Percentiles rank a stretch among this genome's conserved stretches.
Conservation (phyloP, 2,797 vertebrate species). For the Anableps anableps region DNA sequence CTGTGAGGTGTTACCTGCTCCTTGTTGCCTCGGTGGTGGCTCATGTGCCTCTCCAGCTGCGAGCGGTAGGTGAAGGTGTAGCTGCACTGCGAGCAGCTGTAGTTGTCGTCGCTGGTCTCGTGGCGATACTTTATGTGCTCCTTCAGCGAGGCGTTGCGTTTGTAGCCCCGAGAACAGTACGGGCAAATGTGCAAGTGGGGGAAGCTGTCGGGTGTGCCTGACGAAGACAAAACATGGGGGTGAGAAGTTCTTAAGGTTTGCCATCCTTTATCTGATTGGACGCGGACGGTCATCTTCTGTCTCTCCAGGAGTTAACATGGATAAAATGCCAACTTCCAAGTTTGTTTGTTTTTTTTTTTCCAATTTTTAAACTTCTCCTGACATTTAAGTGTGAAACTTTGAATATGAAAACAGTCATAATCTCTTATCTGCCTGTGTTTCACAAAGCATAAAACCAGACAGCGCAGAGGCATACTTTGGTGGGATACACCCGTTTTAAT, state of each 20-base stretch:
- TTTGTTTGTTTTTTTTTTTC: neutral
- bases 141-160: constrained; percentile 97
- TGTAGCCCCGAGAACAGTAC: constrained; percentile 97
- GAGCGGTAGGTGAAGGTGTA: constrained; percentile 98
- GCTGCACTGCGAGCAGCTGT: constrained; percentile 97
- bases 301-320: neutral
- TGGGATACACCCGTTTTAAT: too few relatives aligned
- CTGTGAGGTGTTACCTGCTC: constrained; percentile 85
- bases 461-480: too few relatives aligned
- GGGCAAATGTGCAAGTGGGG: constrained; percentile 96
- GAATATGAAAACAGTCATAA: neutral
- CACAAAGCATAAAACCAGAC: neutral
- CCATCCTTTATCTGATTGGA: neutral
- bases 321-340: neutral
- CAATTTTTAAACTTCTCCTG: neutral
- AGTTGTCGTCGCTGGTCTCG: constrained; percentile 98
- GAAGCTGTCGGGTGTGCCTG: constrained; percentile 94
- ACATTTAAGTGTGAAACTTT: neutral
- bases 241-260: neutral
- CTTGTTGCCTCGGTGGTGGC: constrained; percentile 92
- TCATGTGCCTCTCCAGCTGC: constrained; percentile 98
- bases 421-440: neutral
- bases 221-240: neutral
- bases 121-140: constrained; percentile 99
- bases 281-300: neutral